Percentiles rank a stretch among this genome's conserved stretches.
These are phyloP conservation scores for Amniataba percoides DNA, from an alignment of 2,797 vertebrate genomes.

Conservation along the genomic window DNA sequence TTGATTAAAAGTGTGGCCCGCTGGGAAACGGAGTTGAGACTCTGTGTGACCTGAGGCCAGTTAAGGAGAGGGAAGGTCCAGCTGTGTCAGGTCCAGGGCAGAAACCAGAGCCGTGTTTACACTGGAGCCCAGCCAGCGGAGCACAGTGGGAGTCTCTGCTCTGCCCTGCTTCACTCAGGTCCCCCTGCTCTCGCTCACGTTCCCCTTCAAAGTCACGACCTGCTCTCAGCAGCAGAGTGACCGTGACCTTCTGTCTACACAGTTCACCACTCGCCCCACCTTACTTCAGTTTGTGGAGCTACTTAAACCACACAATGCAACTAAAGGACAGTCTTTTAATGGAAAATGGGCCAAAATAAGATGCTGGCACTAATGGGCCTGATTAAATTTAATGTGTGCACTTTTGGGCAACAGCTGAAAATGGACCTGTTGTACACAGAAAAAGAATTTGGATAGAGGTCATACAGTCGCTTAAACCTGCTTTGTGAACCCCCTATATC, in stretches of 20 bases:
- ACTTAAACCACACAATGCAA: neutral
- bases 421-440: neutral
- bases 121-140: constrained; percentile 69
- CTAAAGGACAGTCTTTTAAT: neutral
- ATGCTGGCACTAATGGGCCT: neutral
- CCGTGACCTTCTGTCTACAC: constrained; percentile 17
- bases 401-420: neutral
- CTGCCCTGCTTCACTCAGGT: constrained; percentile 50
- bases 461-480: neutral
- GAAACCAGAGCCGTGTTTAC: constrained; percentile 83
- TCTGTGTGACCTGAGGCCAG: constrained; percentile 66
- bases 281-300: constrained; percentile 6
- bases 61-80: constrained; percentile 71
- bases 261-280: neutral
- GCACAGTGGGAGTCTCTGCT: constrained; percentile 62
- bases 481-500: neutral
- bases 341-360: neutral
- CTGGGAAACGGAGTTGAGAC: constrained; percentile 75
- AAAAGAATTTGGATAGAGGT: too few species aligned
- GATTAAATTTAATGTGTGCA: too few species aligned
- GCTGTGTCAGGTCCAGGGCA: constrained; percentile 69
- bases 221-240: constrained; percentile 37
- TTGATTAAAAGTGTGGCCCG: constrained; percentile 73
- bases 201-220: constrained; percentile 51
- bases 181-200: constrained; percentile 58